Evolutionary conservation across 2,113 vertebrate species (phyloP).

Genomic region (Columbina picui): DNA sequence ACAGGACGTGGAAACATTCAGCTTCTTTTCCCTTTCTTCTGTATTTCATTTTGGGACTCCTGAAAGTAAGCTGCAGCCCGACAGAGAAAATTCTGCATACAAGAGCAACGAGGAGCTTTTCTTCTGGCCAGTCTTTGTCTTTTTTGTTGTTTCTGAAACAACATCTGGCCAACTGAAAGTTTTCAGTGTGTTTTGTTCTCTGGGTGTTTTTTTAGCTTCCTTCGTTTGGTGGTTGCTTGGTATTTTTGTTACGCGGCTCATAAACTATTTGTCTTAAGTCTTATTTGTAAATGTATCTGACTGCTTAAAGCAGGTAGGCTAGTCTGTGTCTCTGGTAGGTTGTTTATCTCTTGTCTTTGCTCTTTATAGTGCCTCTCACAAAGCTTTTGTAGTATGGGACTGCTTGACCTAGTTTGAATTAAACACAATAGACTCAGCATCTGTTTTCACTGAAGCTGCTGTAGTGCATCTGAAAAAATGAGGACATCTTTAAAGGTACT

Average conservation of each 20-base stretch:
- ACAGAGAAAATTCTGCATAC: neutral
- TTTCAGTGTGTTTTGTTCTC: neutral
- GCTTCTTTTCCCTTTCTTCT: neutral
- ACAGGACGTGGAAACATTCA: neutral
- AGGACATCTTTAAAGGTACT: neutral
- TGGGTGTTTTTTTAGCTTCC: neutral
- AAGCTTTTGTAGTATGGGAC: neutral
- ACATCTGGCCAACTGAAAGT: neutral
- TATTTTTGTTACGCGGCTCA: neutral
- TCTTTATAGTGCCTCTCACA: neutral
- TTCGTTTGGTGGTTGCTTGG: neutral
- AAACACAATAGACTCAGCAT: neutral
- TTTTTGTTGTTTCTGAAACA: neutral
- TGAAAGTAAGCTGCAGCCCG: neutral
- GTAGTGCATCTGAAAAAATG: neutral
- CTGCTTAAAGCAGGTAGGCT: neutral
- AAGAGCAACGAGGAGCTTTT: neutral
- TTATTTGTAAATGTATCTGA: neutral
- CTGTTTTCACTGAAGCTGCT: neutral
- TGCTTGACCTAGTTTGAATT: neutral
- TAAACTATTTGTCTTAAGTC: neutral
- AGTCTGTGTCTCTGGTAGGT: neutral
- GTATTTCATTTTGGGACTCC: neutral
- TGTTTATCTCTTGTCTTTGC: neutral
- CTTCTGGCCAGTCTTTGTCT: neutral